Conservation (phyloP, 2,888 invertebrate species). For the Amphipoea oculea region DNA sequence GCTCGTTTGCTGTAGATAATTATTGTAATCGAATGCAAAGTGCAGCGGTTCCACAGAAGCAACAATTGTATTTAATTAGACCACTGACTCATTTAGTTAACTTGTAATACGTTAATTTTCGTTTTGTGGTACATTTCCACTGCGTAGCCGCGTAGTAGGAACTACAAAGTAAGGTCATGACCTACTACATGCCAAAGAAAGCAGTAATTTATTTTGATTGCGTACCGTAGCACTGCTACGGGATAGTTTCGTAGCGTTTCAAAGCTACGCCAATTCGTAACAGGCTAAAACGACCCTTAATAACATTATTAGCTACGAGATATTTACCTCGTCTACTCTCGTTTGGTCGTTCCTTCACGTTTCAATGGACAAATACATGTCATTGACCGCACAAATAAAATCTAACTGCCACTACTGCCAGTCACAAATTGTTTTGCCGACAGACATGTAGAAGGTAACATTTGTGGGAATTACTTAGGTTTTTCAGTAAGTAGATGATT, state of each 20-base stretch:
- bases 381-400: background rate
- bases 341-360: background rate
- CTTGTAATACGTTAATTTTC: constrained; percentile 29
- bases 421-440: background rate
- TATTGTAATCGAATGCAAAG: constrained; percentile 42
- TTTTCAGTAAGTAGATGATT: background rate
- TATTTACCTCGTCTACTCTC: background rate
- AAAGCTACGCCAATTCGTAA: constrained; percentile 19
- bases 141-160: background rate
- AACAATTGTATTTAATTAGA: constrained; percentile 41
- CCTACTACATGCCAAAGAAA: background rate
- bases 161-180: background rate
- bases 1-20: background rate
- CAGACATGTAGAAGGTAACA: background rate
- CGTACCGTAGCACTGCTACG: constrained; percentile 36
- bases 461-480: background rate
- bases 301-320: background rate
- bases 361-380: background rate
- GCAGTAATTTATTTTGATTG: background rate
- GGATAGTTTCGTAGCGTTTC: constrained; percentile 3
- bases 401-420: background rate
- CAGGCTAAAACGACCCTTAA: background rate
- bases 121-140: constrained; percentile 29
- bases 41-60: constrained; percentile 25
- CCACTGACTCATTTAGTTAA: constrained; percentile 30